Percentiles rank a stretch among this genome's conserved stretches.
Conservation (phyloP, 2,113 vertebrate species). For the Asarcornis scutulata region DNA sequence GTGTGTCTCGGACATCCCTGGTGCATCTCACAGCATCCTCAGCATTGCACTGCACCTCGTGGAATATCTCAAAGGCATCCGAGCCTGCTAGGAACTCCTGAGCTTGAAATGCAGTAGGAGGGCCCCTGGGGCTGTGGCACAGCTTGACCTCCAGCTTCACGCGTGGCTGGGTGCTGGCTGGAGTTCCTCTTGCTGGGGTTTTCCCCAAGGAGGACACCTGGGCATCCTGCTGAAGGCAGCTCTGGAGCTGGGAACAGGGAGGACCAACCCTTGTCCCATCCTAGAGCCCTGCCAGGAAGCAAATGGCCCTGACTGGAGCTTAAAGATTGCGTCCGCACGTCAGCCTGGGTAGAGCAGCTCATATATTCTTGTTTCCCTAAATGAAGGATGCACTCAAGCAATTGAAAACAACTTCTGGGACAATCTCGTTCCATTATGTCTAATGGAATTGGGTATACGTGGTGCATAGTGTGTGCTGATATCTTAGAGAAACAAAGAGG, state of each 20-base stretch:
- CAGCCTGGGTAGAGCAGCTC: conserved; percentile 58
- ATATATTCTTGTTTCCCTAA: conserved; percentile 77
- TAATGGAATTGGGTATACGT: conserved; percentile 72
- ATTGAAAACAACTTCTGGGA: conserved; percentile 81
- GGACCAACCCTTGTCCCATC: background rate
- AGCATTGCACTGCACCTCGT: rapidly evolving
- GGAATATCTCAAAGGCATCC: background rate
- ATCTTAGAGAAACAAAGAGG: conserved; percentile 70
- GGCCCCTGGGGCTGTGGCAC: background rate
- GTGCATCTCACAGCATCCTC: background rate
- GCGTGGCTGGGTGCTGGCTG: rapidly evolving
- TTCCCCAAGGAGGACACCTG: background rate
- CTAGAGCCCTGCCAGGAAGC: background rate
- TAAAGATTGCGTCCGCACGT: conserved; percentile 20
- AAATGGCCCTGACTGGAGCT: conserved; percentile 1
- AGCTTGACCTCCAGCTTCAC: background rate
- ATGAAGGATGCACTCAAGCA: conserved; percentile 81
- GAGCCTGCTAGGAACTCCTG: background rate
- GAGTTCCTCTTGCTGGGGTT: background rate
- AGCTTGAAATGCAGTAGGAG: background rate
- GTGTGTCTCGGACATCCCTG: background rate
- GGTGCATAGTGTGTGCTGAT: conserved; percentile 52
- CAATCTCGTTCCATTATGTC: conserved; percentile 78
- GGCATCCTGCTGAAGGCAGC: background rate
- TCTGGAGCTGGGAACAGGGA: background rate